Evolutionary conservation across 2,797 vertebrate genomes (phyloP), one percentile per base, ranked within the genome.

Genomic region (Loris lydekkerianus): DNA sequence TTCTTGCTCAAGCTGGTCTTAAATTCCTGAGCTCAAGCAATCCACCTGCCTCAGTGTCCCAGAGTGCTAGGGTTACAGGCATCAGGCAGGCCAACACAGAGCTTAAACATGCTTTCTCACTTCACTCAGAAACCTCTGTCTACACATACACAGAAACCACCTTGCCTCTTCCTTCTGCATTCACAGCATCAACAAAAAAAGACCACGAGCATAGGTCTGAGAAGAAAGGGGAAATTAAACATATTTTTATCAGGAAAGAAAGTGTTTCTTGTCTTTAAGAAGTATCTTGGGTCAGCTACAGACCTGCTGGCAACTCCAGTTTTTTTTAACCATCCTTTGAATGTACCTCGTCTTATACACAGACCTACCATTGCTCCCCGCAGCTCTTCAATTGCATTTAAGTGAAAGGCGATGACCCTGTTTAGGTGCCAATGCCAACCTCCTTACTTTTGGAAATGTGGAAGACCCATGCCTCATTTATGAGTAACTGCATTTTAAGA

Each of bases 391-490:
- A 25, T 2, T 73, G 37, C 63, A 83, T 85, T 69, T 89, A 58
- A 31, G 29, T 53, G 70, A 78, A 94, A 87, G 21, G 29, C 85
- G 11, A 65, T 40, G 20, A 43, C 40, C 29, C 5, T 61, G 3
- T 67, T 70, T 31, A 83, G 63, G 18, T 15, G n/a, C 40, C 67
- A 37, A 78, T 23, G n/a, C 34, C 72, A 37, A 82, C 58, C 77
- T 69, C n/a, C 58, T 60, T 21, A 20, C 49, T 89, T 93, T 80
- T 46, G 56, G 61, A 87, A 95, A 81, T 20, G 49, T n/a, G 72
- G 89, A 89, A 91, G 84, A 56, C 10, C 7, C 86, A 78, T 63
- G 73, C n/a, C 23, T 94, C 43, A 76, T 94, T 91, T 93, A 80
- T 82, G 80, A 49, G 69, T 25, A 78, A 61, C 34, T 94, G 5